Base-by-base conservation (phyloP, 2,113 vertebrate genomes). In the Sebastes fasciatus region DNA sequence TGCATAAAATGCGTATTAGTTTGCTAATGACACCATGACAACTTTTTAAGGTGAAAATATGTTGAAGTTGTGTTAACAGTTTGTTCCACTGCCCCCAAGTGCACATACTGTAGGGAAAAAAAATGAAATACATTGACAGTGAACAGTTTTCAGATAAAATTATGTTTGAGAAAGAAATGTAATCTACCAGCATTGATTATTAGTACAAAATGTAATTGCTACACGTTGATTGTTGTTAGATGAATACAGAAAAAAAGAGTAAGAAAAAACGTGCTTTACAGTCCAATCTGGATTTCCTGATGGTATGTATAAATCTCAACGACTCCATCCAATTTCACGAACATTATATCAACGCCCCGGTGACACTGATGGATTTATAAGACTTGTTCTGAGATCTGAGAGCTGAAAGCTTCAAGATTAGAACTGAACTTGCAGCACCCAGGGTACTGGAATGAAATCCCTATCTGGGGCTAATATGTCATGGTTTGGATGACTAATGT, bases 401-500 rank as follows among this genome's bases (percentile, higher is more conserved):
- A 62, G 51, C 43, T 57, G 23, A 60, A 75, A 46, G 16, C 52
- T 76, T 88, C 16, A 60, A 69, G 68, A 81, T 79, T 67, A 79
- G n/a, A 71, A 52, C 34, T 80, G 5, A 80, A 46, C 14, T 69
- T 62, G 66, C 46, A 69, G 51, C 13, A 77, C 45, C 9, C 4
- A n/a, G n/a, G 17, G 7, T n/a, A 10, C n/a, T 55, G 55, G 63
- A 62, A 69, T 82, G 34, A 86, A 89, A 76, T 69, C 65, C 23
- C 42, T 60, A 58, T 83, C 48, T 48, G 23, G 57, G 16, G 42
- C 61, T 70, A 57, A 84, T 69, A 19, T 80, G 73, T 88, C 82
- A 73, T 54, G 58, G 74, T 83, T 85, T 67, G 66, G 23, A 82
- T 84, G 72, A 84, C 40, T 87, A 60, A 65, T 74, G 67, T 85